Evolutionary conservation across 2,888 invertebrate genomes (phyloP).

Genomic region (Leucoma salicis): DNA sequence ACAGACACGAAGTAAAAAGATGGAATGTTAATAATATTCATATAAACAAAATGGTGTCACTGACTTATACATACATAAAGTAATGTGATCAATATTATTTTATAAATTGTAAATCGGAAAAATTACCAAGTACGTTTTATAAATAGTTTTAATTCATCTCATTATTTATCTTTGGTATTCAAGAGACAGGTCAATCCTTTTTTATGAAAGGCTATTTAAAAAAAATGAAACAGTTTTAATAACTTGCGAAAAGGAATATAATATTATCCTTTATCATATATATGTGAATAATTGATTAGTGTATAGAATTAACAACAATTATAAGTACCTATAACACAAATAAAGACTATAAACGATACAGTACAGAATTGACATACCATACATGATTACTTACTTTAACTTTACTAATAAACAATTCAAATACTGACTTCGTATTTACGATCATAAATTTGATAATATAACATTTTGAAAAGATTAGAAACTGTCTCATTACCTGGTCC

Average conservation of each 20-base stretch:
- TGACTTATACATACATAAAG: slow-evolving; percentile 49
- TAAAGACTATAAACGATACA: slow-evolving; percentile 5
- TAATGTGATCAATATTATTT: slow-evolving; percentile 57
- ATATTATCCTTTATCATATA: background rate
- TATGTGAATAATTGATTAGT: background rate
- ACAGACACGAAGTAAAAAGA: slow-evolving; percentile 51
- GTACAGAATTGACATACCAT: slow-evolving; percentile 39
- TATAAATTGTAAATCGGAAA: slow-evolving; percentile 60
- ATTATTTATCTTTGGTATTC: slow-evolving; percentile 43
- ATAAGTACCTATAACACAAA: too few relatives aligned
- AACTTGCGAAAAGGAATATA: background rate
- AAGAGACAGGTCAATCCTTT: slow-evolving; percentile 58
- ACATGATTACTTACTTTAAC: slow-evolving; percentile 33
- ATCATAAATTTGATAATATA: background rate
- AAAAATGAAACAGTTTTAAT: background rate
- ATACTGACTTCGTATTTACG: slow-evolving; percentile 41
- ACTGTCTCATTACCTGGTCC: too few relatives aligned
- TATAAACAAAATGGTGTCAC: slow-evolving; percentile 30
- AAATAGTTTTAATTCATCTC: slow-evolving; percentile 40
- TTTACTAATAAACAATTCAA: slow-evolving; percentile 25
- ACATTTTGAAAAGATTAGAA: too few relatives aligned
- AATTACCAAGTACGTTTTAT: slow-evolving; percentile 53
- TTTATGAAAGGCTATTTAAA: slow-evolving; percentile 8
- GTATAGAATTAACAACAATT: background rate
- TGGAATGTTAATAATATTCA: slow-evolving; percentile 55